phyloP scores from a whole-genome alignment of 2,888 invertebrate species.

The Thelaira solivaga region DNA sequence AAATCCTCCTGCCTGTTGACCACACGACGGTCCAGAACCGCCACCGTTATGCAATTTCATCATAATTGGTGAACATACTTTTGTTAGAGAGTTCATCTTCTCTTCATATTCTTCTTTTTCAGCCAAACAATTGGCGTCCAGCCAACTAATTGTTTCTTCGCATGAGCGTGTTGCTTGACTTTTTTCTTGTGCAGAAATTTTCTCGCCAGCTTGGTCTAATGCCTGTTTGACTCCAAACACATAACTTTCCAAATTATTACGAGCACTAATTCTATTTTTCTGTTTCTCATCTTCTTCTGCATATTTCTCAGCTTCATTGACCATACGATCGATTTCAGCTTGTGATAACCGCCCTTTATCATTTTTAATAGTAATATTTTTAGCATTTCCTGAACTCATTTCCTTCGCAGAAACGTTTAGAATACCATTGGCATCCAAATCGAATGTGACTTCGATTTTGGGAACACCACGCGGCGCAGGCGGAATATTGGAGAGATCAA shows the following conservation, averaged over 20 bases:
- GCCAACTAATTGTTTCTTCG: conserved; percentile 82
- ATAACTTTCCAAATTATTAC: conserved; percentile 82
- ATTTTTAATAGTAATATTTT: conserved; percentile 89
- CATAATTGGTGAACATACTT: conserved; percentile 73
- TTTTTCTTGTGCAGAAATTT: conserved; percentile 82
- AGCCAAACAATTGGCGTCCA: conserved; percentile 86
- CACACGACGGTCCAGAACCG: conserved; percentile 75
- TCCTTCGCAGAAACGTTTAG: conserved; percentile 90
- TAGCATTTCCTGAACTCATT: conserved; percentile 82
- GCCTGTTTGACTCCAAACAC: conserved; percentile 83
- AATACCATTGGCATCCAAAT: conserved; percentile 95
- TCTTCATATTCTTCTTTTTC: conserved; percentile 85
- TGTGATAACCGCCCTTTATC: conserved; percentile 89
- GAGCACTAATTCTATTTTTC: conserved; percentile 81
- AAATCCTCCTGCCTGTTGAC: conserved; percentile 81
- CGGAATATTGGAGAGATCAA: conserved; percentile 96
- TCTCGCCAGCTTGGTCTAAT: conserved; percentile 79
- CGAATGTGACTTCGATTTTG: conserved; percentile 90
- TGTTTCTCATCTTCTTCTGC: conserved; percentile 86
- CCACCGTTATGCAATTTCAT: conserved; percentile 79
- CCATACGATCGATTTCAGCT: conserved; percentile 88
- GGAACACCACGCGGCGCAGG: conserved; percentile 94
- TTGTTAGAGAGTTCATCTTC: conserved; percentile 67
- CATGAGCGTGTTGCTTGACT: conserved; percentile 82
- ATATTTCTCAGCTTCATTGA: conserved; percentile 85